Conservation (phyloP, 2,888 invertebrate species). For the Scrobipalpa atriplicella region DNA sequence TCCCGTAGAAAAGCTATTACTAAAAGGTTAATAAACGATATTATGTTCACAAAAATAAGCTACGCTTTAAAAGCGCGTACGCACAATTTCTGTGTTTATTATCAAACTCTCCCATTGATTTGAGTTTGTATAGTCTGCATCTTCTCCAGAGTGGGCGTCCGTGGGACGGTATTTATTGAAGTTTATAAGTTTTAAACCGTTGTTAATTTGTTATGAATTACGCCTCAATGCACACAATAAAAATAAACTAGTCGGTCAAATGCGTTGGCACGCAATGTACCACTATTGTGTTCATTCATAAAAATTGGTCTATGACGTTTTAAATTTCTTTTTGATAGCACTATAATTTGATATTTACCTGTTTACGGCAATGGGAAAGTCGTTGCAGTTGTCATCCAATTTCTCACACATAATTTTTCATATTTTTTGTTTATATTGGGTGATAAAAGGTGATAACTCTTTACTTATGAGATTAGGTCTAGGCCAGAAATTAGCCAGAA, state of each 20-base stretch:
- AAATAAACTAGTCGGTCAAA: background rate
- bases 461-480: too few relatives aligned
- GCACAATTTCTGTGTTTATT: too few relatives aligned
- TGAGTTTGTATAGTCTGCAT: background rate
- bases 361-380: background rate
- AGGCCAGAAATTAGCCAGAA: too few relatives aligned
- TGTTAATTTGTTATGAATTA: conserved; percentile 40
- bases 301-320: background rate
- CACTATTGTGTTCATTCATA: background rate
- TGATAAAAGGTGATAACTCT: too few relatives aligned
- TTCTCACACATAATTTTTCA: background rate
- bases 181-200: conserved; percentile 41
- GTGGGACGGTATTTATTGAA: conserved; percentile 52
- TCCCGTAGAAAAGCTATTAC: too few relatives aligned
- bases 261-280: background rate
- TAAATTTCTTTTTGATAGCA: background rate
- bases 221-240: conserved; percentile 30
- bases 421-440: too few relatives aligned
- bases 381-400: background rate
- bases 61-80: too few relatives aligned
- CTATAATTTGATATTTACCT: background rate
- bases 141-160: conserved; percentile 43
- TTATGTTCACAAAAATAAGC: background rate
- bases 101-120: conserved; percentile 1
- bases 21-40: background rate